Evolutionary conservation across 2,113 vertebrate species (phyloP).

Genomic region (Poeciliopsis turrubarensis): DNA sequence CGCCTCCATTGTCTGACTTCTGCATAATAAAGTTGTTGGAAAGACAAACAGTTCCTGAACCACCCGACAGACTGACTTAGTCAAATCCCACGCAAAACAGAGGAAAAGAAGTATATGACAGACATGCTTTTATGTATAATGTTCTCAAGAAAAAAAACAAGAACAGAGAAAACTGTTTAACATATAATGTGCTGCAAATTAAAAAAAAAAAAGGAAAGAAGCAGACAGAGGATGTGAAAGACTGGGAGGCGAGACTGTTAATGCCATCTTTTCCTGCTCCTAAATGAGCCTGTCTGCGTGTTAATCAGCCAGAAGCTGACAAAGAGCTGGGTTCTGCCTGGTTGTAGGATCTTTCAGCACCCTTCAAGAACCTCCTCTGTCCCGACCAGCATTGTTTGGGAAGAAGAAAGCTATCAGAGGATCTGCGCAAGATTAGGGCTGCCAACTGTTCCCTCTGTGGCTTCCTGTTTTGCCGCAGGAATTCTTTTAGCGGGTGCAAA

Average conservation of each 20-base stretch:
- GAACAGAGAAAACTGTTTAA: not conserved
- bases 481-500: slow-evolving; percentile 83
- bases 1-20: slow-evolving; percentile 36
- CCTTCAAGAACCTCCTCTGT: slow-evolving; percentile 53
- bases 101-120: no score
- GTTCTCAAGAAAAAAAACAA: slow-evolving; percentile 3
- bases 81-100: slow-evolving; percentile 5
- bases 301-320: slow-evolving; percentile 41
- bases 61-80: slow-evolving; percentile 10
- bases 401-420: slow-evolving; percentile 87
- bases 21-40: slow-evolving; percentile 5
- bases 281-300: slow-evolving; percentile 34
- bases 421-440: slow-evolving; percentile 87
- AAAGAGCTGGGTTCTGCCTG: slow-evolving; percentile 38
- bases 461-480: slow-evolving; percentile 90
- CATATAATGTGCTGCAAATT: not conserved
- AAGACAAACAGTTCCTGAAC: slow-evolving; percentile 10
- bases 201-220: not conserved
- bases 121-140: not conserved
- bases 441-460: slow-evolving; percentile 84
- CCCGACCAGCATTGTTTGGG: slow-evolving; percentile 82
- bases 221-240: slow-evolving; percentile 1
- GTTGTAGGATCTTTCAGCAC: slow-evolving; percentile 58
- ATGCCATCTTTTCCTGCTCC: slow-evolving; percentile 26
- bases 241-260: not conserved